Conservation (phyloP, 2,113 vertebrate genomes). For the Ctenodactylus gundi region DNA sequence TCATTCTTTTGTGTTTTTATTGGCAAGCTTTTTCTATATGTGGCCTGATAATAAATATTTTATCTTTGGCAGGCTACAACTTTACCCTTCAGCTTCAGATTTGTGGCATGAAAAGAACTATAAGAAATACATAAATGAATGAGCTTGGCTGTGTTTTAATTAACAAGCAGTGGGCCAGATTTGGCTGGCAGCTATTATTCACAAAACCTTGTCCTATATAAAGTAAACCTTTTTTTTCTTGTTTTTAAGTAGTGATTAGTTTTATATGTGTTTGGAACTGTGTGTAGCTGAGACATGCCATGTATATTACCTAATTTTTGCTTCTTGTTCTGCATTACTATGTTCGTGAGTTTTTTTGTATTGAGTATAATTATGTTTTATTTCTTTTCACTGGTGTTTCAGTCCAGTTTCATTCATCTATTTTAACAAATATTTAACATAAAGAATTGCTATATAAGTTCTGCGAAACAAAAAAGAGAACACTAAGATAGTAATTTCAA, state of each 20-base stretch:
- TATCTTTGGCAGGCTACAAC: not conserved
- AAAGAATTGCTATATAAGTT: not conserved
- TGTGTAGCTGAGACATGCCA: not conserved
- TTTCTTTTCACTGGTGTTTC: constrained; percentile 6
- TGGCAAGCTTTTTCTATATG: not conserved
- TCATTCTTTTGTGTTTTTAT: not conserved
- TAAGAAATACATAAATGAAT: not conserved
- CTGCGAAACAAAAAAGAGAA: not conserved
- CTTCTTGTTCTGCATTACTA: not conserved
- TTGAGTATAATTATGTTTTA: not conserved
- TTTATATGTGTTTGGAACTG: not conserved
- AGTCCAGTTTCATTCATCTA: not conserved
- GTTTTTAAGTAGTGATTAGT: constrained; percentile 7
- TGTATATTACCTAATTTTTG: not conserved
- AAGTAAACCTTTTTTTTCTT: not conserved
- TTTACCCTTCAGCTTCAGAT: not conserved
- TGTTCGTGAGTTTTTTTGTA: not conserved
- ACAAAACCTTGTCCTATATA: not conserved
- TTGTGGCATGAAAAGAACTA: not conserved
- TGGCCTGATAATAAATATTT: not conserved
- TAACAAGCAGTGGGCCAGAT: not conserved
- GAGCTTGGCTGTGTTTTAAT: constrained; percentile 4
- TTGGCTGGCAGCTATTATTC: not conserved
- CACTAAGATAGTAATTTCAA: not conserved
- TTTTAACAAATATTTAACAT: constrained; percentile 20